phyloP scores from a whole-genome alignment of 2,113 vertebrate species.

The Dendrocopos noguchii region DNA sequence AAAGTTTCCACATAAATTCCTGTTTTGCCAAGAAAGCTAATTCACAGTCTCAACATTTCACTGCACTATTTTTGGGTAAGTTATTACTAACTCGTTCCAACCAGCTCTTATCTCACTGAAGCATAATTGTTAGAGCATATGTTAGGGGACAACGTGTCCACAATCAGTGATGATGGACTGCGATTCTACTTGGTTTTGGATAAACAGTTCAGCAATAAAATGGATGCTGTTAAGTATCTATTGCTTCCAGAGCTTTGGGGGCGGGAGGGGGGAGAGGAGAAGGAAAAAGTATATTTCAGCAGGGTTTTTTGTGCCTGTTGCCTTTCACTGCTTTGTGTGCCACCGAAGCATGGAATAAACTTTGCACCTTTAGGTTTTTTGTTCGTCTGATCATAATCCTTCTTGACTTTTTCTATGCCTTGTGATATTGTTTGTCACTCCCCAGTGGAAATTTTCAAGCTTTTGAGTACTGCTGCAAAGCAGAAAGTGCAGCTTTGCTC shows the following conservation, averaged over 20 bases:
- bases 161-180: background rate
- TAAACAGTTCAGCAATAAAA: background rate
- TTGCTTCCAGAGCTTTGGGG: background rate
- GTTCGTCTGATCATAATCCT: background rate
- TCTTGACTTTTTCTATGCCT: background rate
- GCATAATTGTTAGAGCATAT: background rate
- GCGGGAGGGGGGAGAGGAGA: too few relatives aligned
- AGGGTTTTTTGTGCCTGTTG: background rate
- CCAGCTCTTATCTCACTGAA: background rate
- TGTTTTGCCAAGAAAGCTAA: background rate
- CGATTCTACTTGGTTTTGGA: background rate
- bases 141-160: background rate
- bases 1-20: background rate
- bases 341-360: background rate
- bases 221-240: background rate
- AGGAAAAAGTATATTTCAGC: background rate
- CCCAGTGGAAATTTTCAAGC: background rate
- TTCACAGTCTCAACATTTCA: background rate
- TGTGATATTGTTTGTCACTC: background rate
- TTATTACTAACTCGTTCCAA: background rate
- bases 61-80: background rate
- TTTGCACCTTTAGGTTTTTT: rapidly evolving
- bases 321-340: background rate
- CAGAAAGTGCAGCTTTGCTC: background rate
- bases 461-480: background rate